These are phyloP conservation scores for Eulemur macaco DNA, from an alignment of 2,113 vertebrate species.

Conservation along the genomic window DNA sequence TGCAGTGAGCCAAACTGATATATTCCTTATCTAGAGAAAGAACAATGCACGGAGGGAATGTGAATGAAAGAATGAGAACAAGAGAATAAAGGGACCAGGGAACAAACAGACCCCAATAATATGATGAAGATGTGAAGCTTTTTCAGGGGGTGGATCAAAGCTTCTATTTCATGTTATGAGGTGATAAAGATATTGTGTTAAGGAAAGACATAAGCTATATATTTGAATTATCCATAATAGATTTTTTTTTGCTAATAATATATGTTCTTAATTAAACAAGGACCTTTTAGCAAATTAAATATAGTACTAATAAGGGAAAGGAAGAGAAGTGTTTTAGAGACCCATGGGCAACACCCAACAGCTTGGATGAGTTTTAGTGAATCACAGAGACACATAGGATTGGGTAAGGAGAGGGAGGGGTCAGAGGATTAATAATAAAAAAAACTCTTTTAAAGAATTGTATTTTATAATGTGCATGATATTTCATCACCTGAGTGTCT, in stretches of 20 bases:
- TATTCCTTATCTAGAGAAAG: background rate
- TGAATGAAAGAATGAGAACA: background rate
- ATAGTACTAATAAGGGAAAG: background rate
- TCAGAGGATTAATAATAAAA: background rate
- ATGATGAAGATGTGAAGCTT: background rate
- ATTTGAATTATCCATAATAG: background rate
- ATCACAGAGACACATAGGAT: background rate
- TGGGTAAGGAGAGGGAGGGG: background rate
- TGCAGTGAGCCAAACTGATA: background rate
- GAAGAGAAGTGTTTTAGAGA: background rate
- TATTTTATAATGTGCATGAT: background rate
- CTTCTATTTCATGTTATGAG: background rate
- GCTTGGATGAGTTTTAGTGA: background rate
- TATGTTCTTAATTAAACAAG: slow-evolving; percentile 9
- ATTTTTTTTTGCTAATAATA: background rate
- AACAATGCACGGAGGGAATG: background rate
- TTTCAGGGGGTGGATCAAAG: background rate
- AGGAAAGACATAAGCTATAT: background rate
- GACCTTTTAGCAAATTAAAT: slow-evolving; percentile 23
- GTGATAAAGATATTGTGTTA: background rate
- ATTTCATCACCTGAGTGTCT: background rate
- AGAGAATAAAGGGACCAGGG: background rate
- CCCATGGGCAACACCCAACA: background rate
- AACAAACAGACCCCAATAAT: background rate
- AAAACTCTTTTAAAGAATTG: background rate